phyloP scores from a whole-genome alignment of 2,888 invertebrate genomes.

The Phalera bucephala region DNA sequence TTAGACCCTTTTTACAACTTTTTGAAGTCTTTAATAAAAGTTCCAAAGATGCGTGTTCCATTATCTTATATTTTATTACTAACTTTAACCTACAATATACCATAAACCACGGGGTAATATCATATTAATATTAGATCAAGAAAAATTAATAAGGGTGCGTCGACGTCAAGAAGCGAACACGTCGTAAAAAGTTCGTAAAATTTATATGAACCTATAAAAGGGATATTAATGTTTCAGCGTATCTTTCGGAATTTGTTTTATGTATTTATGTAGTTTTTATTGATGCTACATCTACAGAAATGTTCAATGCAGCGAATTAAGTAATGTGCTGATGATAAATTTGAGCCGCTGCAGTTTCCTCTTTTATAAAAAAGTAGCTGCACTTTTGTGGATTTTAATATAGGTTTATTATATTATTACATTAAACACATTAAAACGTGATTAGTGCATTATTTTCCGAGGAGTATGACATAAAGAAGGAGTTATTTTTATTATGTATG shows the following conservation, averaged over 20 bases:
- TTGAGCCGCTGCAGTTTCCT: too few species aligned
- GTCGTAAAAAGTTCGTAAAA: constrained; percentile 62
- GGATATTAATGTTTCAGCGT: constrained; percentile 51
- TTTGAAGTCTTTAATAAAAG: constrained; percentile 1
- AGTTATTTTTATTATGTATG: too few species aligned
- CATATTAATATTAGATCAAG: constrained; percentile 30
- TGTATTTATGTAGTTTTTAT: constrained; percentile 14
- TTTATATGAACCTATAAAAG: constrained; percentile 59
- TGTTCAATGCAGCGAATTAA: background rate
- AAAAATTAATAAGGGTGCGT: constrained; percentile 54
- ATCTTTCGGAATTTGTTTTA: constrained; percentile 29
- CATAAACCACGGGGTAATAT: constrained; percentile 22
- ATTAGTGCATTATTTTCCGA: too few species aligned
- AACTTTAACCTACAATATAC: constrained; percentile 4
- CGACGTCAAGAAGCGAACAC: constrained; percentile 48
- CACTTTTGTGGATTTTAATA: too few species aligned
- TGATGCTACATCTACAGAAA: constrained; percentile 2
- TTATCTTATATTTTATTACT: constrained; percentile 4
- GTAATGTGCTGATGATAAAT: too few species aligned
- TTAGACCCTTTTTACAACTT: background rate
- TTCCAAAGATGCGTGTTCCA: background rate
- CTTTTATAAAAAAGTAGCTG: too few species aligned
- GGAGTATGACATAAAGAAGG: too few species aligned
- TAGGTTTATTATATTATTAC: background rate
- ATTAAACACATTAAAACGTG: background rate